Evolutionary conservation across 2,888 invertebrate species (phyloP).

Genomic region (Cotesia congregata): DNA sequence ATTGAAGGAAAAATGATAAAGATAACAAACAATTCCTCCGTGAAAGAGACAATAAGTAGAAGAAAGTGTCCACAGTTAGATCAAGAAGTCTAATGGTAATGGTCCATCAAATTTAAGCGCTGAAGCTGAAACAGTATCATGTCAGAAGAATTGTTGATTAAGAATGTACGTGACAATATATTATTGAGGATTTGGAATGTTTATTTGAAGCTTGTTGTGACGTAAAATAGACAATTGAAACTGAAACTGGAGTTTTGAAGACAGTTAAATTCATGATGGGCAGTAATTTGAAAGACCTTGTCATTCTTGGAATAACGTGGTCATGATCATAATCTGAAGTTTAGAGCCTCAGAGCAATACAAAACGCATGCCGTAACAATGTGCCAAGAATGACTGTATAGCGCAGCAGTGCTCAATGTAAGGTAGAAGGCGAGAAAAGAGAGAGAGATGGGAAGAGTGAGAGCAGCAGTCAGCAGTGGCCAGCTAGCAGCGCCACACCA

Average conservation of each 20-base stretch:
- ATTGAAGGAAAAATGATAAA: too few species aligned
- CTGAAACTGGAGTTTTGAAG: background rate
- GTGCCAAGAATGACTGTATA: slow-evolving; percentile 54
- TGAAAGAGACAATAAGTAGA: too few species aligned
- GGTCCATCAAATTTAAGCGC: background rate
- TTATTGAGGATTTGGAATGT: background rate
- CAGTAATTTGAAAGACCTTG: slow-evolving; percentile 8
- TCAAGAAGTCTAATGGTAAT: background rate
- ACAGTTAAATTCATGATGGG: slow-evolving; percentile 13
- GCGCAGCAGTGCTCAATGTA: slow-evolving; percentile 33
- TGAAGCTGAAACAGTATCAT: background rate
- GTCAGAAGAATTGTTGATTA: background rate
- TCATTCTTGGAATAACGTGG: slow-evolving; percentile 31
- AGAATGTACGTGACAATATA: background rate
- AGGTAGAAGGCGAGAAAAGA: slow-evolving; percentile 46
- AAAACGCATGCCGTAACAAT: slow-evolving; percentile 38
- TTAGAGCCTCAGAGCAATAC: slow-evolving; percentile 27
- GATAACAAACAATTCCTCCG: too few species aligned
- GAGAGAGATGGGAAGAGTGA: slow-evolving; percentile 39
- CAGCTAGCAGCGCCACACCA: slow-evolving; percentile 12
- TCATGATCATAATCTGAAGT: slow-evolving; percentile 33
- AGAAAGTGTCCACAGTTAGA: too few species aligned
- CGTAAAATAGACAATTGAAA: background rate
- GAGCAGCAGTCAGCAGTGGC: slow-evolving; percentile 30
- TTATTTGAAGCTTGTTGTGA: background rate